Evolutionary conservation across 2,113 vertebrate genomes (phyloP).

Genomic region (Holacanthus passer): DNA sequence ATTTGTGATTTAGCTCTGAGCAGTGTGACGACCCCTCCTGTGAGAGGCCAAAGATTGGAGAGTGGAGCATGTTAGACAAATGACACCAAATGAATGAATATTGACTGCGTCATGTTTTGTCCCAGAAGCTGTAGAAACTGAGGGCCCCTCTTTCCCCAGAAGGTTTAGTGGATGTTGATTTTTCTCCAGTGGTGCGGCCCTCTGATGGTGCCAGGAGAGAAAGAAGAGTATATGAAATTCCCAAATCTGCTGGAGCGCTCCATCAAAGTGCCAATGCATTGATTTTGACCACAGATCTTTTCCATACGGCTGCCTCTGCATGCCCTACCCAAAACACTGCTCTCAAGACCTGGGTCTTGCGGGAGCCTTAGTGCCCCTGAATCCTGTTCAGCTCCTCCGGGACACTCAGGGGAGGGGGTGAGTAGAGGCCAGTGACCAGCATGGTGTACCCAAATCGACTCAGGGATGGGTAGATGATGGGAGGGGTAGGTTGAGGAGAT

Average conservation of each 20-base stretch:
- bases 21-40: not conserved
- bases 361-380: slow-evolving; percentile 66
- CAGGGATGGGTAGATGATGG: slow-evolving; percentile 38
- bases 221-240: slow-evolving; percentile 69
- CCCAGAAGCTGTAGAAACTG: slow-evolving; percentile 44
- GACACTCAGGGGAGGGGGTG: slow-evolving; percentile 28
- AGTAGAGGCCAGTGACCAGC: slow-evolving; percentile 56
- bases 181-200: slow-evolving; percentile 42
- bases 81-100: slow-evolving; percentile 59
- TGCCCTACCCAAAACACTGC: slow-evolving; percentile 58
- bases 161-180: slow-evolving; percentile 58
- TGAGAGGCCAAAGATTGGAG: slow-evolving; percentile 5
- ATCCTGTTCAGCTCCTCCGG: slow-evolving; percentile 54
- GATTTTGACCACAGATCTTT: slow-evolving; percentile 84
- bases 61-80: slow-evolving; percentile 24
- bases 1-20: slow-evolving; percentile 16
- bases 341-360: slow-evolving; percentile 66
- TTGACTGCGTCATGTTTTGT: slow-evolving; percentile 56
- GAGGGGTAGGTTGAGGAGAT: slow-evolving; percentile 55
- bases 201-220: slow-evolving; percentile 55
- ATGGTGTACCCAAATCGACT: slow-evolving; percentile 68
- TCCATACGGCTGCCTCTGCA: slow-evolving; percentile 70
- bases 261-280: slow-evolving; percentile 86
- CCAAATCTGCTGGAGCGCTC: slow-evolving; percentile 80
- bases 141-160: slow-evolving; percentile 55